Evolutionary conservation across 2,888 invertebrate species (phyloP), one percentile per base, ranked within the genome.

Genomic region (Hemistola chrysoprasaria): DNA sequence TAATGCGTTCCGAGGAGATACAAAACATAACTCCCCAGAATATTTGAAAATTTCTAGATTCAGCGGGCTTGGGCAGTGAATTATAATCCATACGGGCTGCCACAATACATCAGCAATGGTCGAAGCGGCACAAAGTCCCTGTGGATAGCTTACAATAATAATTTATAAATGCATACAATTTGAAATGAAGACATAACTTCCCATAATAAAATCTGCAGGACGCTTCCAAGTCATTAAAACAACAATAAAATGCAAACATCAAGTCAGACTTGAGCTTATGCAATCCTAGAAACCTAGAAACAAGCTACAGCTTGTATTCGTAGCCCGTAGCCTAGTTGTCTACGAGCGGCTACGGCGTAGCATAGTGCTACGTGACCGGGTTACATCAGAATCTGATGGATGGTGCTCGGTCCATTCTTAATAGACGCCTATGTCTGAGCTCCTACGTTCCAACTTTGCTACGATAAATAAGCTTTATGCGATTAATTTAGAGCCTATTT

Each of bases 371-470:
- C 76, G 75, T 72, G 71, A 77, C 75, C 76, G 72, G 71, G 72
- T 78, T 69, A 72, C 64, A 49, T 25, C 54, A 75, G 76, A 76
- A 49, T 25, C 54, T 76, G 76, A 76, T 72, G 61, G 70, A 78
- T 74, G 64, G 56, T 44, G 42, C 60, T 60, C 39, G 8, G 47
- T 32, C 28, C 38, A 36, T n/a, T n/a, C n/a, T 41, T 38, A 11
- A 16, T 25, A 31, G 31, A 20, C 25, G 10, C 24, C 27, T 26
- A 23, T 16, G 9, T 22, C 10, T 9, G 8, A 9, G 4, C 22
- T 20, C 28, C 8, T 3, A n/a, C 7, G 35, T 4, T 16, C n/a
- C 16, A 16, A 16, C 16, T 16, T 16, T 16, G 16, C 16, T 3
- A 16, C 4, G 16, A 16, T 16, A 16, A 16, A 16, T 16, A 16